Conservation (phyloP, 2,113 vertebrate genomes). For the Prunella fulvescens region DNA sequence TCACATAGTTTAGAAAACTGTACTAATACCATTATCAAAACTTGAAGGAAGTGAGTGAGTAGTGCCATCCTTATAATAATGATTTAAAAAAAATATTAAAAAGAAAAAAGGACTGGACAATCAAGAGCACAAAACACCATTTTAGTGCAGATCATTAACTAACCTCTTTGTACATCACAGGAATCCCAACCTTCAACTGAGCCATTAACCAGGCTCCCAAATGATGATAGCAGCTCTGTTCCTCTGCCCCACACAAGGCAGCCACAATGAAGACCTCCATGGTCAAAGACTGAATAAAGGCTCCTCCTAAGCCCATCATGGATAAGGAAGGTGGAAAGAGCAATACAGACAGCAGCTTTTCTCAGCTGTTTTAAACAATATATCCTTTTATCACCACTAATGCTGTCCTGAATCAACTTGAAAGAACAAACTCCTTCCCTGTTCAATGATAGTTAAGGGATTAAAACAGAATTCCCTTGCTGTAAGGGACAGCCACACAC, state of each 20-base stretch:
- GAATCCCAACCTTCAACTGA: background rate
- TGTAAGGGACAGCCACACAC: background rate
- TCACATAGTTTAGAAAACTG: background rate
- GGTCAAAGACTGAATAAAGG: background rate
- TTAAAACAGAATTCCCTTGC: background rate
- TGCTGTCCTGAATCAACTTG: background rate
- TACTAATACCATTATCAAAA: background rate
- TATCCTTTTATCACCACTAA: slow-evolving; percentile 16
- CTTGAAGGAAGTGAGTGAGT: background rate
- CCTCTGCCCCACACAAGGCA: background rate
- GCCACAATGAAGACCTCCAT: background rate
- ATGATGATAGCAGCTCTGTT: background rate
- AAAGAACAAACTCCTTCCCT: slow-evolving; percentile 11
- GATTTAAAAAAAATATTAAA: no score
- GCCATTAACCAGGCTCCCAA: background rate
- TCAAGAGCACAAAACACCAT: slow-evolving; percentile 7
- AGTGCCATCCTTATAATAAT: background rate
- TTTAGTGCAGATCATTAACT: background rate
- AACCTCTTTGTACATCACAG: background rate
- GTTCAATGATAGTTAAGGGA: background rate
- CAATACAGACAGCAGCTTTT: background rate
- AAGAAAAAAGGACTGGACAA: background rate
- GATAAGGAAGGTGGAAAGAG: background rate
- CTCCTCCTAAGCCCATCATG: background rate
- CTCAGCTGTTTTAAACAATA: slow-evolving; percentile 12